Evolutionary conservation across 2,888 invertebrate species (phyloP).

Genomic region (Drosophila koepferae): DNA sequence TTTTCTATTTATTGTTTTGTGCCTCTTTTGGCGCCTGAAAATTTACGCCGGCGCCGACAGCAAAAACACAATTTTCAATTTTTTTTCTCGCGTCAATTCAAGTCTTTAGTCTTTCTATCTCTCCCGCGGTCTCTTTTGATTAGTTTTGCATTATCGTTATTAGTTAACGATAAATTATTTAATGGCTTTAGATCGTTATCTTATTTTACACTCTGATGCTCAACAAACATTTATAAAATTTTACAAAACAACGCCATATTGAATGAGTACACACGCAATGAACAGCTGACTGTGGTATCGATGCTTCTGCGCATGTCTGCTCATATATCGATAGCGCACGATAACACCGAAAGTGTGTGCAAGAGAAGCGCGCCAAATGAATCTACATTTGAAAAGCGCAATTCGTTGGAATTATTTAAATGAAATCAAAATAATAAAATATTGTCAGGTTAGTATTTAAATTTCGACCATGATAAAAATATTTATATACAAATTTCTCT

Average conservation of each 20-base stretch:
- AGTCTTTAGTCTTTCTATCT: neutral
- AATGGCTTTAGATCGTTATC: neutral
- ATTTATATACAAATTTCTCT: too few species aligned
- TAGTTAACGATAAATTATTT: neutral
- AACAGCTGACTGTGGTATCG: slow-evolving; percentile 65
- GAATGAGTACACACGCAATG: slow-evolving; percentile 67
- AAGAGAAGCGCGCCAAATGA: slow-evolving; percentile 33
- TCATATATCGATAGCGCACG: slow-evolving; percentile 43
- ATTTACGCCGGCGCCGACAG: slow-evolving; percentile 37
- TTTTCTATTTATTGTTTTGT: slow-evolving; percentile 25
- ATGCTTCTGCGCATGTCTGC: slow-evolving; percentile 57
- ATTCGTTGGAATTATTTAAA: neutral
- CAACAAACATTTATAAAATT: slow-evolving; percentile 33
- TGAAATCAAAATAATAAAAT: neutral
- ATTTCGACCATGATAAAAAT: neutral
- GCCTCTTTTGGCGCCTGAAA: slow-evolving; percentile 51
- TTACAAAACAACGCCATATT: slow-evolving; percentile 68
- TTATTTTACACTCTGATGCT: slow-evolving; percentile 5
- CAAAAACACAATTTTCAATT: slow-evolving; percentile 2
- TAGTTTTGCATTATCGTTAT: neutral
- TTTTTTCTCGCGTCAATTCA: slow-evolving; percentile 10
- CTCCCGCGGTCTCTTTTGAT: neutral
- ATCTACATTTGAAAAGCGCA: slow-evolving; percentile 23
- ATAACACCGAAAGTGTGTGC: slow-evolving; percentile 2
- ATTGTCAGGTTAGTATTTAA: neutral